These are phyloP conservation scores for Nymphalis polychloros DNA, from an alignment of 2,888 invertebrate species.

Conservation along the genomic window DNA sequence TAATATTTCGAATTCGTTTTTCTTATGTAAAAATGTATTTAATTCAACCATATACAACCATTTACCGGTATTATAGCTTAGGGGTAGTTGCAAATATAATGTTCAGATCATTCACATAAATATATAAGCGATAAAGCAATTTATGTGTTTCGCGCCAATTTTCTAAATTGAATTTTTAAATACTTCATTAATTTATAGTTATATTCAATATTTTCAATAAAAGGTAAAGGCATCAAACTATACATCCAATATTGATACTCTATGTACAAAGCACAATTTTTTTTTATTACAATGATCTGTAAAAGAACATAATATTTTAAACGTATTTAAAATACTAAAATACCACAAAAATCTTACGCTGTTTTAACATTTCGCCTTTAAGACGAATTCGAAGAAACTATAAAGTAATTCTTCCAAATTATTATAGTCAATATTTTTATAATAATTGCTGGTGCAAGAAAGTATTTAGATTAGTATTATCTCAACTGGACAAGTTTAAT, in stretches of 20 bases:
- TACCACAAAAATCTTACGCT: slow-evolving; percentile 17
- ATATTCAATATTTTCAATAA: neutral
- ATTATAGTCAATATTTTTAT: slow-evolving; percentile 72
- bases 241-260: slow-evolving; percentile 5
- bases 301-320: slow-evolving; percentile 8
- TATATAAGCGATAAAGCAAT: neutral
- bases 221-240: neutral
- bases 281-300: slow-evolving; percentile 9
- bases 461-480: slow-evolving; percentile 63
- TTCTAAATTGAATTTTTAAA: neutral
- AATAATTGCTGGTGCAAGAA: slow-evolving; percentile 63
- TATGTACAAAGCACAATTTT: slow-evolving; percentile 13
- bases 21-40: neutral
- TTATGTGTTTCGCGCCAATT: neutral
- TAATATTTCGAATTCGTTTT: too few species aligned
- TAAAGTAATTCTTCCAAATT: slow-evolving; percentile 55
- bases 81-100: slow-evolving; percentile 4
- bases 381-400: slow-evolving; percentile 33
- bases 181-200: neutral
- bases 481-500: slow-evolving; percentile 41
- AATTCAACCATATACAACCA: neutral
- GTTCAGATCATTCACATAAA: neutral
- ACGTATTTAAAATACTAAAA: slow-evolving; percentile 28
- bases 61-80: slow-evolving; percentile 16
- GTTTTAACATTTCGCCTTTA: slow-evolving; percentile 28